Evolutionary conservation across 2,888 invertebrate genomes (phyloP), one percentile per base, ranked within the genome.

Genomic region (Eulithis prunata): DNA sequence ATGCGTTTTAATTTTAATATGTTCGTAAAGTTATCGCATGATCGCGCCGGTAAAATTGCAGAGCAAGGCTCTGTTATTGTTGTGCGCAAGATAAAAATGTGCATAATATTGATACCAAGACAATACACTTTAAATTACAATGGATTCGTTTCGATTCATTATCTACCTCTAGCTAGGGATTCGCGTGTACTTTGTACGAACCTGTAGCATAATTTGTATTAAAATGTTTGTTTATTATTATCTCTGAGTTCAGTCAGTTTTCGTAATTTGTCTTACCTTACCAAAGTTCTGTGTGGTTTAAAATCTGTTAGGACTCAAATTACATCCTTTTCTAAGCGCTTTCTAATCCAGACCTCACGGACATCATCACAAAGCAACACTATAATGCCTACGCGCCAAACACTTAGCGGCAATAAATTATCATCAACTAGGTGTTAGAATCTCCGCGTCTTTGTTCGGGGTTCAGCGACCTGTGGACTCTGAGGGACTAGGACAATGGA

Each of bases 391-490:
- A 69, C 72, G 62, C 61, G 64, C 70, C 73, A 74, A 79, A 71
- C 71, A 64, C 68, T 71, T 58, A 68, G 69, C 57, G 52, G 79
- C 72, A 79, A 85, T 87, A 87, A 83, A 84, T 82, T 82, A 82
- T 78, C 75, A 75, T 73, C 75, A 79, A 83, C 80, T 74, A 83
- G 83, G 83, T 84, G 84, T 81, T 78, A 79, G 81, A 80, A 81
- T 82, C 82, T 78, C 76, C 75, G 75, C 73, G 75, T 74, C 79
- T 74, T 71, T 73, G 75, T 73, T 69, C 72, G 55, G 67, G 73
- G 89, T 83, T 86, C 88, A 75, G 68, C 78, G 85, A 84, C 81
- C 87, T 76, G 74, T 72, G 84, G 36, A 36, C 87, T 75, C 83
- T 83, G 84, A 67, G 82, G 82, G 83, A 84, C 78, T 74, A 84